Percentiles rank a stretch among this genome's conserved stretches.
phyloP scores from a whole-genome alignment of 2,888 invertebrate species.

The Slavum lentiscoides region DNA sequence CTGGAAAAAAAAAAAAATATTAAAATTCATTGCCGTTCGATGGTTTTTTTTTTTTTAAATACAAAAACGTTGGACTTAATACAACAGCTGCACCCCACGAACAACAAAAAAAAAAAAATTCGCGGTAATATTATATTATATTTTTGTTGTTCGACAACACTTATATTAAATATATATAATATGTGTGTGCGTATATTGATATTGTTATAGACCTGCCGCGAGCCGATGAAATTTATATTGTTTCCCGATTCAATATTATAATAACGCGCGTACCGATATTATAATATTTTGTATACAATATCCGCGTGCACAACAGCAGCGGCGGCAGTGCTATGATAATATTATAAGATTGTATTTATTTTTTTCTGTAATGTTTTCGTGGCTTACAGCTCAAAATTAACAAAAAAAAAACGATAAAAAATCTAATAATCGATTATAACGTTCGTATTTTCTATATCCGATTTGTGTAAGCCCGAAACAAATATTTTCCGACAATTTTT shows the following conservation, averaged over 20 bases:
- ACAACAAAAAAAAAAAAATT: too few species aligned
- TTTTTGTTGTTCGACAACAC: constrained; percentile 14
- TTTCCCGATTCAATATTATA: too few species aligned
- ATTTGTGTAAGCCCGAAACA: constrained; percentile 13
- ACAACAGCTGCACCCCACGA: too few species aligned
- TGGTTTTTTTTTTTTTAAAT: too few species aligned
- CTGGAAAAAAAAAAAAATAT: too few species aligned
- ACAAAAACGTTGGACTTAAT: too few species aligned
- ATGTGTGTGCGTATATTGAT: background rate
- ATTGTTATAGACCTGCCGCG: background rate
- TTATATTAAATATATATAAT: background rate
- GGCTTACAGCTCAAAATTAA: constrained; percentile 37
- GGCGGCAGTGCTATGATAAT: constrained; percentile 18
- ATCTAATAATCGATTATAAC: background rate
- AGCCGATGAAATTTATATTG: background rate
- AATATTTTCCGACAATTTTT: constrained; percentile 30
- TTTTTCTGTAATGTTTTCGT: constrained; percentile 30
- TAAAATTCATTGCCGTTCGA: too few species aligned
- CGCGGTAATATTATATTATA: background rate
- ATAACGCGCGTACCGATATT: constrained; percentile 14
- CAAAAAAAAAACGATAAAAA: too few species aligned
- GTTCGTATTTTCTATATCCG: background rate
- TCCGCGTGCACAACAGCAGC: background rate
- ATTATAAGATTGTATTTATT: background rate
- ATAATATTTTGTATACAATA: constrained; percentile 5